phyloP scores from a whole-genome alignment of 2,888 invertebrate genomes.

The Aleiodes leptofemur region DNA sequence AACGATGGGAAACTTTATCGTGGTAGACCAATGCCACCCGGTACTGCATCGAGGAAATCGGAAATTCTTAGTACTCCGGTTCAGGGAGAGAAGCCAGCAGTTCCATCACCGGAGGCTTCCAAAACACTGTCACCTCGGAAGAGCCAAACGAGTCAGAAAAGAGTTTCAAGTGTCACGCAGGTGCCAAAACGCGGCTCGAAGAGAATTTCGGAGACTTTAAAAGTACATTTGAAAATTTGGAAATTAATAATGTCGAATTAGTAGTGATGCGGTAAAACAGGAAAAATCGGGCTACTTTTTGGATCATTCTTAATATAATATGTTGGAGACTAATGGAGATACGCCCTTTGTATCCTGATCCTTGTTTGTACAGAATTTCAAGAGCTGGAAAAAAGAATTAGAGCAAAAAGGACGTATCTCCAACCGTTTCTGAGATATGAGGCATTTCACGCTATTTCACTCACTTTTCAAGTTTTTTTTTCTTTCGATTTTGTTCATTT shows the following conservation, averaged over 20 bases:
- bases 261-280: too few relatives aligned
- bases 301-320: too few relatives aligned
- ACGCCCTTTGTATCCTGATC: too few relatives aligned
- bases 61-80: conserved; percentile 4
- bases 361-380: too few relatives aligned
- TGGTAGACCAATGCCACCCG: conserved; percentile 52
- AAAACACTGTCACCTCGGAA: conserved; percentile 36
- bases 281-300: too few relatives aligned
- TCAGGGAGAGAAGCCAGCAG: not conserved
- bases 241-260: not conserved
- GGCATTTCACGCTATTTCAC: too few relatives aligned
- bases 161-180: conserved; percentile 42
- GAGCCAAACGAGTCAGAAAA: conserved; percentile 40
- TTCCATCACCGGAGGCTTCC: conserved; percentile 12
- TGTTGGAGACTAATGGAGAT: too few relatives aligned
- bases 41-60: conserved; percentile 14
- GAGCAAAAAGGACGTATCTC: too few relatives aligned
- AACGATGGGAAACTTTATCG: conserved; percentile 67
- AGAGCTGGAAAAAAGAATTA: too few relatives aligned
- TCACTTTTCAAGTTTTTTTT: too few relatives aligned
- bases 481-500: not conserved
- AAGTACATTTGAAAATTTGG: not conserved
- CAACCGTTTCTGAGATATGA: too few relatives aligned
- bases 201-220: conserved; percentile 12
- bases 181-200: conserved; percentile 28